Conservation (phyloP, 2,113 vertebrate species). For the Nothobranchius kuhntae region DNA sequence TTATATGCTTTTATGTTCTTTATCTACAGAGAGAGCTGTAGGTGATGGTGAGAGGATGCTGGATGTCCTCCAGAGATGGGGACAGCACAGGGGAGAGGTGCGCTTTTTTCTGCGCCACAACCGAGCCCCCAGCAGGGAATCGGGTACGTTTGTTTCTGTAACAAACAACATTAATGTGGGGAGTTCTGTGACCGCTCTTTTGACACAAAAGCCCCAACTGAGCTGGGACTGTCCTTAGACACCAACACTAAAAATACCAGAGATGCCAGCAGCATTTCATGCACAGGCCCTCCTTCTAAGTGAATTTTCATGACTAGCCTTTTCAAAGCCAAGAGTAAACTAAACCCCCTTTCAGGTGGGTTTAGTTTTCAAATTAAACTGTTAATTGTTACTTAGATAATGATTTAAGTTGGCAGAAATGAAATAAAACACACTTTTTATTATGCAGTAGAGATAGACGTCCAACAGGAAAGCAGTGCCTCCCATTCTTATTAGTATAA, state of each 20-base stretch:
- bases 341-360: background rate
- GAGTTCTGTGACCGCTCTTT: background rate
- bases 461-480: slow-evolving; percentile 4
- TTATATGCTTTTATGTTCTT: slow-evolving; percentile 8
- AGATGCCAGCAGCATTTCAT: slow-evolving; percentile 25
- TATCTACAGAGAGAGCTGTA: slow-evolving; percentile 84
- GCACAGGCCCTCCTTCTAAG: background rate
- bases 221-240: slow-evolving; percentile 11
- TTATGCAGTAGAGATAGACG: slow-evolving; percentile 3
- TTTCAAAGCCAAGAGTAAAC: slow-evolving; percentile 1
- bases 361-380: background rate
- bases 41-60: slow-evolving; percentile 90
- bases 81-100: slow-evolving; percentile 87
- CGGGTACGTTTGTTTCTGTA: slow-evolving; percentile 74
- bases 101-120: slow-evolving; percentile 94
- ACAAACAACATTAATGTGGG: background rate
- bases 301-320: background rate
- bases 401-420: too few species aligned
- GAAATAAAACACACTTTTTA: slow-evolving; percentile 24
- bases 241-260: slow-evolving; percentile 28
- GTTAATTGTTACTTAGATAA: background rate
- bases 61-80: slow-evolving; percentile 90
- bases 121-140: slow-evolving; percentile 79
- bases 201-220: background rate
- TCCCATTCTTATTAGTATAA: slow-evolving; percentile 29